A percentile compares a stretch with the other conserved stretches of the same genome.
phyloP scores from a whole-genome alignment of 2,113 vertebrate genomes.

The Gavialis gangeticus region DNA sequence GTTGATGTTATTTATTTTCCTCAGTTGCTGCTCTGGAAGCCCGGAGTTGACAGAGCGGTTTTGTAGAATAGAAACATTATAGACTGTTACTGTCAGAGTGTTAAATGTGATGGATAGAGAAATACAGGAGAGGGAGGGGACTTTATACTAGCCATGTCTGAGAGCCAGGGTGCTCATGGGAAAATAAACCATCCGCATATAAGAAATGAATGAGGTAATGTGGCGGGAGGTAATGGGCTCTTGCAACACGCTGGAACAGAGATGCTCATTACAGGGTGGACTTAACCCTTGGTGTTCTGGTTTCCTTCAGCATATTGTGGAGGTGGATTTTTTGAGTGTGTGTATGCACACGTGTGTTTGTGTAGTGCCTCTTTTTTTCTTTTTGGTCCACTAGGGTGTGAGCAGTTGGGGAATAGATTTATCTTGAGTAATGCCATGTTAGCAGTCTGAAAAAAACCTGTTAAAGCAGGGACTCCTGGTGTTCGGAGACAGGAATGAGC shows the following conservation, averaged over 20 bases:
- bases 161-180: slow-evolving; percentile 89
- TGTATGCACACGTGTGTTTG: neutral
- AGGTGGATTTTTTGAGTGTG: neutral
- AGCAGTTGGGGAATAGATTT: neutral
- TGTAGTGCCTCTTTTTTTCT: neutral
- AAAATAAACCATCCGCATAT: slow-evolving; percentile 93
- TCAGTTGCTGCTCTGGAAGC: slow-evolving; percentile 96
- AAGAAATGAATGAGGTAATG: slow-evolving; percentile 96
- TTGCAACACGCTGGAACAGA: slow-evolving; percentile 88
- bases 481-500: neutral
- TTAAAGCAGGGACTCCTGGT: neutral
- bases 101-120: slow-evolving; percentile 99
- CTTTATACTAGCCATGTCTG: slow-evolving; percentile 90
- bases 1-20: slow-evolving; percentile 98
- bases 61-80: slow-evolving; percentile 99
- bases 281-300: slow-evolving; percentile 81
- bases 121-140: slow-evolving; percentile 88
- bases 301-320: neutral
- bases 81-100: slow-evolving; percentile 99
- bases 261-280: slow-evolving; percentile 82
- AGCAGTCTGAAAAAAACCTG: neutral
- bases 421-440: neutral
- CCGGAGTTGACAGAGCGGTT: slow-evolving; percentile 98
- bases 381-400: neutral
- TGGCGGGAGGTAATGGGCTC: slow-evolving; percentile 95